These are phyloP conservation scores for Volucella inflata DNA, from an alignment of 2,888 invertebrate genomes.

Conservation along the genomic window DNA sequence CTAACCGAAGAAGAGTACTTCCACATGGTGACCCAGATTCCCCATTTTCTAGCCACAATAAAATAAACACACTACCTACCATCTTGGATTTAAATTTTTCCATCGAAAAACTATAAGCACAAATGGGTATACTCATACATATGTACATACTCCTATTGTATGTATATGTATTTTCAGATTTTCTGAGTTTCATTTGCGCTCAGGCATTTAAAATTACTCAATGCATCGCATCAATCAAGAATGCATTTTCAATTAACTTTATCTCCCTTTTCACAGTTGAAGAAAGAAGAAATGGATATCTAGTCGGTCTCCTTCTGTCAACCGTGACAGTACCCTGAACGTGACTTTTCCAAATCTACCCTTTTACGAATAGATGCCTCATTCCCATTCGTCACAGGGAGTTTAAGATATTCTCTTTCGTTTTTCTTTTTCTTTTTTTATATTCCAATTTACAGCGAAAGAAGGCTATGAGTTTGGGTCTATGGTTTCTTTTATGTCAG, in stretches of 20 bases:
- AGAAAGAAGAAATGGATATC: neutral
- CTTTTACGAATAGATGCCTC: neutral
- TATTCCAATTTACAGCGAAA: neutral
- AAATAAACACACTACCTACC: too few species aligned
- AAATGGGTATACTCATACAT: too few species aligned
- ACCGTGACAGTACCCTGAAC: constrained; percentile 47
- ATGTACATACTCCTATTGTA: neutral
- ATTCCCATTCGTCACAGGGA: constrained; percentile 24
- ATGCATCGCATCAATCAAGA: constrained; percentile 61
- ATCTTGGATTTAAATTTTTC: too few species aligned
- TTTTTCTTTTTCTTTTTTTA: constrained; percentile 7
- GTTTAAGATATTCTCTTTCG: constrained; percentile 14
- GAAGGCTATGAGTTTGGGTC: neutral
- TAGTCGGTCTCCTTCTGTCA: constrained; percentile 20
- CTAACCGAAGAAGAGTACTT: neutral
- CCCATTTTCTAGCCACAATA: neutral
- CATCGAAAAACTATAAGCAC: too few species aligned
- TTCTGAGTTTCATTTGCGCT: constrained; percentile 5
- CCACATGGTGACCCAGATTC: constrained; percentile 22
- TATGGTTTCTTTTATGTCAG: constrained; percentile 1
- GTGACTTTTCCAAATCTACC: constrained; percentile 55
- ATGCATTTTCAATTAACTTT: constrained; percentile 60
- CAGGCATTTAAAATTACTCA: constrained; percentile 17
- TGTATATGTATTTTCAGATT: neutral
- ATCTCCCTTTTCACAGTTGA: constrained; percentile 17